Base-by-base conservation (phyloP, 2,113 vertebrate genomes). In the Rhea pennata region DNA sequence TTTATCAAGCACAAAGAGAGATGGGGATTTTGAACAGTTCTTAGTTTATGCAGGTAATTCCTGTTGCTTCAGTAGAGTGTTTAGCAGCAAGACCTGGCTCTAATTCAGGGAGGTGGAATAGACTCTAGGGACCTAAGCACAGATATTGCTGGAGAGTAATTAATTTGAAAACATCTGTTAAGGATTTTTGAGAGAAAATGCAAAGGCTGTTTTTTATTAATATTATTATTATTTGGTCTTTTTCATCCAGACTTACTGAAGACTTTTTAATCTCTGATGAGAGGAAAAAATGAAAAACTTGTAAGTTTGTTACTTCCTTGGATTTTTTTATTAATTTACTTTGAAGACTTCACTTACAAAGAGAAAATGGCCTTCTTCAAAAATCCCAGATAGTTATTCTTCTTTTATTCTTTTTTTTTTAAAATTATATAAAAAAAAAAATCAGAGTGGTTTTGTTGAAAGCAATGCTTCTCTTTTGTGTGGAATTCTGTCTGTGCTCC, bases 41-140 rank as follows among this genome's bases (percentile, higher is more conserved):
- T 17, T 59, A 87, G 75, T 87, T 89, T 78, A 54, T 64, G 21
- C 15, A 74, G 71, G 77, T 67, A 67, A 66, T 78, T 86, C 27
- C 14, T 64, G 21, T 42, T 48, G 10, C 10, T 84, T 81, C 26
- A 72, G 2, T 61, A 42, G n/a, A 64, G 20, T 66, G 15, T 78
- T 91, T 70, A 84, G 51, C 36, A 64, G 29, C 29, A 33, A 71
- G 15, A 36, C 16, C 2, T 59, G 73, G 2, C 5, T 2, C 1
- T 58, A 71, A 77, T 81, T 81, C 76, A 90, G 44, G 31, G 80
- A 13, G 2, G 5, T 40, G 58, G 40, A 74, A 73, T 71, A 44
- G 9, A 51, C 21, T 36, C 10, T 54, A 23, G 10, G 59, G n/a
- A 71, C 40, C 13, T 12, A 54, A 21, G 9, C 29, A 64, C 2